These are phyloP conservation scores for Erpornis zantholeuca DNA, from an alignment of 2,113 vertebrate genomes.

Conservation along the genomic window DNA sequence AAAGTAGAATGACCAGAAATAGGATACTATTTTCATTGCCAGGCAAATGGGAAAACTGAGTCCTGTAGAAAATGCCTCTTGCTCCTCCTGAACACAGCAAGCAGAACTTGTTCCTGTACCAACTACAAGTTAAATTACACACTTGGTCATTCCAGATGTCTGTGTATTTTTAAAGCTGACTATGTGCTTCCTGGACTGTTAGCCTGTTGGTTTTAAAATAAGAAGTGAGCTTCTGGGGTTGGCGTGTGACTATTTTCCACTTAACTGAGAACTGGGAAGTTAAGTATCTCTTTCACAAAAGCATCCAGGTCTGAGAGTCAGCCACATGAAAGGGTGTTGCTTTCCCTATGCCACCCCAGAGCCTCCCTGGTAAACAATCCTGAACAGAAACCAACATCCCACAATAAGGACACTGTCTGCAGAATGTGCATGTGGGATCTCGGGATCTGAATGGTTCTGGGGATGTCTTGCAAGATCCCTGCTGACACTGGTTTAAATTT, in stretches of 20 bases:
- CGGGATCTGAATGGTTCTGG: neutral
- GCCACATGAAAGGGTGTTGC: neutral
- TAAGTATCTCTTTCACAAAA: neutral
- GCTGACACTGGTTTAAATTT: neutral
- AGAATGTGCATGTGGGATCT: neutral
- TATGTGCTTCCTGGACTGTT: neutral
- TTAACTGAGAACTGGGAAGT: neutral
- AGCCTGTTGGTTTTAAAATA: slow-evolving; percentile 24
- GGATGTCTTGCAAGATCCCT: neutral
- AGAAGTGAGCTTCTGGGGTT: neutral
- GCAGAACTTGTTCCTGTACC: neutral
- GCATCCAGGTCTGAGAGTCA: neutral
- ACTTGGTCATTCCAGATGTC: neutral
- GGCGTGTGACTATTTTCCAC: neutral
- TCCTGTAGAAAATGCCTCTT: neutral
- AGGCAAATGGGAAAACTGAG: neutral
- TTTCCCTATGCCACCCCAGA: neutral
- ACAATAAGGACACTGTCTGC: neutral
- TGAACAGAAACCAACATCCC: neutral
- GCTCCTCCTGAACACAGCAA: neutral
- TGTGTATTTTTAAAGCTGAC: slow-evolving; percentile 40
- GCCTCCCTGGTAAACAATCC: neutral
- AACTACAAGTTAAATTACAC: slow-evolving; percentile 27
- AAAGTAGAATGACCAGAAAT: slow-evolving; percentile 2
- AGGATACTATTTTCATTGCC: neutral